Conservation (phyloP, 2,888 invertebrate species). For the Spodoptera picta region DNA sequence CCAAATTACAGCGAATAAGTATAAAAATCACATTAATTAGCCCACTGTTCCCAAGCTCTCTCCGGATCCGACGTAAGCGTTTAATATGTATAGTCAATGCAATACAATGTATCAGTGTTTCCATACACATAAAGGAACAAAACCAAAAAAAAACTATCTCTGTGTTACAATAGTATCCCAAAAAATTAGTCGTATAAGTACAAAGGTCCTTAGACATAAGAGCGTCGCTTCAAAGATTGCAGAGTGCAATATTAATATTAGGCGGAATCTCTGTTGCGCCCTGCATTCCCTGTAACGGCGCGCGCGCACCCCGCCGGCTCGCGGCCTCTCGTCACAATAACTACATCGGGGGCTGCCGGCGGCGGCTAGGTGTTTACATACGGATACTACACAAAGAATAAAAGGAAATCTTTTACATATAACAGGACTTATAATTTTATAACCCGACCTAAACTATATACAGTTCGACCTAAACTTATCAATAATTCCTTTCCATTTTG, state of each 20-base stretch:
- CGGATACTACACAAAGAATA: slow-evolving; percentile 85
- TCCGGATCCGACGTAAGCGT: slow-evolving; percentile 73
- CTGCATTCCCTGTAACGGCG: slow-evolving; percentile 84
- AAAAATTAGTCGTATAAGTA: slow-evolving; percentile 82
- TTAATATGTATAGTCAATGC: slow-evolving; percentile 72
- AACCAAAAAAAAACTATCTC: slow-evolving; percentile 84
- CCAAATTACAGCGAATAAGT: slow-evolving; percentile 77
- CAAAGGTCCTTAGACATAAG: slow-evolving; percentile 73
- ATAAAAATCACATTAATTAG: slow-evolving; percentile 84
- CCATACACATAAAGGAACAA: slow-evolving; percentile 88
- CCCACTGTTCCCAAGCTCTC: slow-evolving; percentile 76
- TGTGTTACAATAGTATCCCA: slow-evolving; percentile 83
- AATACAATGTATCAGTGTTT: slow-evolving; percentile 78
- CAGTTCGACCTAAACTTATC: slow-evolving; percentile 73
- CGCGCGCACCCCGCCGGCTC: slow-evolving; percentile 61
- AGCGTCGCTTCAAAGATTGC: slow-evolving; percentile 85
- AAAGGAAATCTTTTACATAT: slow-evolving; percentile 85
- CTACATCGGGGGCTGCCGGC: slow-evolving; percentile 63
- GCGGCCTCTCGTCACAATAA: slow-evolving; percentile 52
- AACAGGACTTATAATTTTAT: slow-evolving; percentile 83
- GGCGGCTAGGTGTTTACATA: slow-evolving; percentile 77
- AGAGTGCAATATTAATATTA: slow-evolving; percentile 85
- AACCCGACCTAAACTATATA: slow-evolving; percentile 84
- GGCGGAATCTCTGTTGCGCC: slow-evolving; percentile 86
- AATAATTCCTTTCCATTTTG: slow-evolving; percentile 78